These are phyloP conservation scores for Pristionchus fissidentatus DNA, from an alignment of 2,888 invertebrate species.

Conservation along the genomic window DNA sequence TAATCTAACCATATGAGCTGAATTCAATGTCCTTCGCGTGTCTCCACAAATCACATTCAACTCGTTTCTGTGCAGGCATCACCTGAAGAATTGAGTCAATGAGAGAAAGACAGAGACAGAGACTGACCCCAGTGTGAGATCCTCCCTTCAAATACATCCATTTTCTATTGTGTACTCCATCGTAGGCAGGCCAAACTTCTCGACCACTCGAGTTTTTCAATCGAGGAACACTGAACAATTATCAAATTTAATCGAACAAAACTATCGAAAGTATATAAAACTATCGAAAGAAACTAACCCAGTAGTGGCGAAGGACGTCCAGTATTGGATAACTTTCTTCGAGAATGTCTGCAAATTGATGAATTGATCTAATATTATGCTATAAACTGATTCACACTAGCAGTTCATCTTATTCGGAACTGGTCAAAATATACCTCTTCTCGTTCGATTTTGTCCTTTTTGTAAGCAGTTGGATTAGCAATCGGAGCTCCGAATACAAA, in stretches of 20 bases:
- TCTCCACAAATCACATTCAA: slow-evolving; percentile 70
- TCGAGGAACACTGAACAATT: slow-evolving; percentile 60
- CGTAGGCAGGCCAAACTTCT: slow-evolving; percentile 70
- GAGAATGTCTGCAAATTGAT: slow-evolving; percentile 57
- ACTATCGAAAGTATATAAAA: not conserved
- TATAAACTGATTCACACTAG: not conserved
- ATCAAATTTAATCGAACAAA: slow-evolving; percentile 46
- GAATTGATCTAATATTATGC: not conserved
- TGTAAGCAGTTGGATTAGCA: slow-evolving; percentile 66
- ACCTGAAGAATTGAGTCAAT: slow-evolving; percentile 55
- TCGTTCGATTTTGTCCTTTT: not conserved
- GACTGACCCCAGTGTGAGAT: slow-evolving; percentile 57
- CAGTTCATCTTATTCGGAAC: no score
- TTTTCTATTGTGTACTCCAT: slow-evolving; percentile 59
- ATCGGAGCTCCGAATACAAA: slow-evolving; percentile 96
- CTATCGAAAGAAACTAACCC: slow-evolving; percentile 62
- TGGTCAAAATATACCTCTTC: slow-evolving; percentile 62
- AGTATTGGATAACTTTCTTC: slow-evolving; percentile 72
- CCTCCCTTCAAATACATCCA: slow-evolving; percentile 73
- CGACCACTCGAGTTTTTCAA: slow-evolving; percentile 11
- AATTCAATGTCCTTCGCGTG: slow-evolving; percentile 72
- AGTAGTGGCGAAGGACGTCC: slow-evolving; percentile 69
- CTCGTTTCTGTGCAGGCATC: slow-evolving; percentile 61
- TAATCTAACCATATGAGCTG: slow-evolving; percentile 66
- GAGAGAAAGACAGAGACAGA: not conserved